phyloP scores from a whole-genome alignment of 2,113 vertebrate genomes.

The Pithys albifrons region DNA sequence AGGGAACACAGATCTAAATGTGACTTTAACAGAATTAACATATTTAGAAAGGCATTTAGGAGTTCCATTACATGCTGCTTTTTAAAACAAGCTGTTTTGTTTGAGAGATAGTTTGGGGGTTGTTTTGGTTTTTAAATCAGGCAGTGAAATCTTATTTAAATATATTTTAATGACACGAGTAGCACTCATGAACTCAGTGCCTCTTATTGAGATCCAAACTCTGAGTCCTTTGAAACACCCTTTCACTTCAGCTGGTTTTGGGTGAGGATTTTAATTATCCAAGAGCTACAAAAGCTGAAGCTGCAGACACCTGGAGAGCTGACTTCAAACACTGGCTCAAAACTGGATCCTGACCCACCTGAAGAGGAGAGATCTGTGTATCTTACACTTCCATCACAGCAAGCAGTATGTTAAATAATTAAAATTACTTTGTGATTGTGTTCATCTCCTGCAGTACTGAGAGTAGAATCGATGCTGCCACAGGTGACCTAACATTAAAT shows the following conservation, averaged over 20 bases:
- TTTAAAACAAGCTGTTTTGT: neutral
- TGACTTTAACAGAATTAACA: neutral
- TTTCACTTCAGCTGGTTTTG: neutral
- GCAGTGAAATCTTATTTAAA: neutral
- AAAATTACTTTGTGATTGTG: neutral
- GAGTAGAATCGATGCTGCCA: neutral
- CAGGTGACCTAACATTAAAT: neutral
- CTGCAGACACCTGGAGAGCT: neutral
- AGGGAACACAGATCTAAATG: neutral
- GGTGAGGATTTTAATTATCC: neutral
- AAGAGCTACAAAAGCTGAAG: neutral
- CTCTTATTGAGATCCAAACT: neutral
- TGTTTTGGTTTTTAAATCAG: neutral
- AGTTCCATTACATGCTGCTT: neutral
- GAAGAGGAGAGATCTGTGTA: neutral
- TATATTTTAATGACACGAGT: neutral
- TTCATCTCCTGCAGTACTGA: neutral
- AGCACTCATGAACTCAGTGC: neutral
- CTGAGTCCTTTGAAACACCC: neutral
- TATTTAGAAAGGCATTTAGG: neutral
- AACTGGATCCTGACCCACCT: neutral
- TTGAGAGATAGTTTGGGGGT: neutral
- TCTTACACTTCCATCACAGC: neutral
- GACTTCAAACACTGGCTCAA: neutral
- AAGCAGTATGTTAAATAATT: neutral